Conservation (phyloP, 1,140 invertebrate species). For the Drosophila arawakana region DNA sequence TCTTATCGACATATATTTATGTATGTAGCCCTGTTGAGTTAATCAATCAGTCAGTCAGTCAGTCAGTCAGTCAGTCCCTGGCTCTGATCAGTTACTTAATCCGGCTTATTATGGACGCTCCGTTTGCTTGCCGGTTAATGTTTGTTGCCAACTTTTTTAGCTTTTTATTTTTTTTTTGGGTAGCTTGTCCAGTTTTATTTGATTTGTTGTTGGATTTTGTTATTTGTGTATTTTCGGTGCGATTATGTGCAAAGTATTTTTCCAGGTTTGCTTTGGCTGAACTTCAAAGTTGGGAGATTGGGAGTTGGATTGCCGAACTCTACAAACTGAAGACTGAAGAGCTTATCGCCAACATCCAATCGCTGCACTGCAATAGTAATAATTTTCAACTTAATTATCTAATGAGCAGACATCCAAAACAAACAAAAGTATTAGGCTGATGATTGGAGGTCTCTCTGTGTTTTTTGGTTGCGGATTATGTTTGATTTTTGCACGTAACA, state of each 20-base stretch:
- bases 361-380: conserved; percentile 43
- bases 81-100: conserved; percentile 68
- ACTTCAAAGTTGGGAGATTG: conserved; percentile 68
- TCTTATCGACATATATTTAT: no score
- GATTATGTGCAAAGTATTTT: conserved; percentile 21
- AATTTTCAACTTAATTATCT: conserved; percentile 81
- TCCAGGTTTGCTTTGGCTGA: conserved; percentile 48
- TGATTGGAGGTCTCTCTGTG: conserved; percentile 18
- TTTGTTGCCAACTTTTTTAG: conserved; percentile 15
- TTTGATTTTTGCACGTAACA: conserved; percentile 55
- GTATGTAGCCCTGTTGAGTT: conserved; percentile 13
- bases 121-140: conserved; percentile 52
- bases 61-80: conserved; percentile 23
- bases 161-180: conserved; percentile 25
- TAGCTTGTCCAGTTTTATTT: conserved; percentile 32
- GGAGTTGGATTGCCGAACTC: conserved; percentile 24
- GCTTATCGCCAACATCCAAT: conserved; percentile 34
- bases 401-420: conserved; percentile 50
- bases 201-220: neutral
- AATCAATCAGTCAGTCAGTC: conserved; percentile 2
- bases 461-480: neutral
- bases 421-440: conserved; percentile 39
- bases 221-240: conserved; percentile 15
- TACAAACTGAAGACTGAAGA: conserved; percentile 22
- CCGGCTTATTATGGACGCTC: conserved; percentile 77